Base-by-base conservation (phyloP, 2,113 vertebrate genomes). In the Entosphenus tridentatus region DNA sequence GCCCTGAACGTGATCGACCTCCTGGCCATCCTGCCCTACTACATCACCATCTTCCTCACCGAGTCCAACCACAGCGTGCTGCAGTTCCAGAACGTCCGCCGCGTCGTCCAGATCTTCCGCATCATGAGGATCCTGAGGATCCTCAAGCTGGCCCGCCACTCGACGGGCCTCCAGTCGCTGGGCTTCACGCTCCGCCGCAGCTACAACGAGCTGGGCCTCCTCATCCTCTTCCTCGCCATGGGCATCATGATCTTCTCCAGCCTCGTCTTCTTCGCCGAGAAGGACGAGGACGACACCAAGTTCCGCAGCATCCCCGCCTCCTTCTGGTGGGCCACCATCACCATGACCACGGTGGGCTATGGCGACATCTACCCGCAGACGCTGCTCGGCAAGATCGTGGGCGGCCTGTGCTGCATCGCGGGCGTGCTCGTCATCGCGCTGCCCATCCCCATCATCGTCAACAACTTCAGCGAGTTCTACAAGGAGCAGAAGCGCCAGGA, bases 121-220 rank as follows among this genome's bases (percentile, higher is more conserved):
- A 65, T 65, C 62, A 65, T 65, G 62, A n/a, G 62, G 62, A 65
- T 65, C 62, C 62, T 65, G n/a, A n/a, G 62, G 62, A 65, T 65
- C 8, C 62, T 65, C 9, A 65, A 65, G 10, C 62, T 65, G 62
- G 62, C 62, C n/a, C 62, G 62, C 8, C 62, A 65, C 62, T 65
- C 62, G 62, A 65, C 62, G 10, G 62, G 62, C n/a, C 62, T 65
- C 62, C 62, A 65, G 18, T 65, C 62, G n/a, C 18, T 65, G 62
- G 62, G 62, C 10, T 65, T 65, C 62, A 65, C 62, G 9, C 62
- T 65, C 10, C 62, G 62, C 18, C 62, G 62, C n/a, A 65, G 62
- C 18, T 65, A 65, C 62, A 65, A 65, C 10, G 62, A 65, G 18
- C 18, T 65, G 62, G 62, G 62, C 18, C 62, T 65, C 62, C 62